These are phyloP conservation scores for Drosophila atripex DNA, from an alignment of 2,888 invertebrate species.

Conservation along the genomic window DNA sequence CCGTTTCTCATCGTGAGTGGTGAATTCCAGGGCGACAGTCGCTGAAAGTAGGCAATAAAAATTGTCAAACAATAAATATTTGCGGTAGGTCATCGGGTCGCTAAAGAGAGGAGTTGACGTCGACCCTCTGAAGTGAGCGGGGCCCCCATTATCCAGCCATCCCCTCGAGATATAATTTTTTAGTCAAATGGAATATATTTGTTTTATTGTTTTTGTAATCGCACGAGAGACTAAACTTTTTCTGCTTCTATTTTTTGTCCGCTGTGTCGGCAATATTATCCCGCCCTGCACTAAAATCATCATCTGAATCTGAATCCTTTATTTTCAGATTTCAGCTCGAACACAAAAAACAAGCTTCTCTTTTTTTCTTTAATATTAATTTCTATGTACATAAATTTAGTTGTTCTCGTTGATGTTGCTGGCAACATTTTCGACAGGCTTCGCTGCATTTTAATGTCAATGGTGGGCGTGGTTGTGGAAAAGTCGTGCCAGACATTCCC, in stretches of 20 bases:
- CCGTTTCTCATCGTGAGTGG: slow-evolving; percentile 24
- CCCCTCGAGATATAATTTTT: slow-evolving; percentile 41
- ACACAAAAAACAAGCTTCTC: slow-evolving; percentile 12
- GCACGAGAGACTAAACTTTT: slow-evolving; percentile 36
- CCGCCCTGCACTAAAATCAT: slow-evolving; percentile 12
- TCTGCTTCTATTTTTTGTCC: slow-evolving; percentile 41
- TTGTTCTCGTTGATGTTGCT: slow-evolving; percentile 50
- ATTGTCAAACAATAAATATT: slow-evolving; percentile 74
- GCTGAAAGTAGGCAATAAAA: slow-evolving; percentile 72
- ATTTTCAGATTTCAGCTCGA: slow-evolving; percentile 9
- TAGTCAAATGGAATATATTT: slow-evolving; percentile 45
- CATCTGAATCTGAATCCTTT: slow-evolving; percentile 23
- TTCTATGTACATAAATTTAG: slow-evolving; percentile 75
- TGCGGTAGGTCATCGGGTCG: slow-evolving; percentile 50
- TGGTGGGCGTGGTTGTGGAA: slow-evolving; percentile 16
- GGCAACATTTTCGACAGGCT: slow-evolving; percentile 60
- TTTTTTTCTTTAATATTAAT: slow-evolving; percentile 62
- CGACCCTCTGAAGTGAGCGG: slow-evolving; percentile 8
- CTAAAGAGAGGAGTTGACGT: slow-evolving; percentile 9
- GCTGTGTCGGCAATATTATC: slow-evolving; percentile 40
- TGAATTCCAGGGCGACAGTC: slow-evolving; percentile 29
- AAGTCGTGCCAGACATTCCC: background rate
- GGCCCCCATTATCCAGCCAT: slow-evolving; percentile 3
- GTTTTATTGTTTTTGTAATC: slow-evolving; percentile 42
- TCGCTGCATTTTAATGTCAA: slow-evolving; percentile 63